These are phyloP conservation scores for Hippolais icterina DNA, from an alignment of 2,113 vertebrate species.

Conservation along the genomic window DNA sequence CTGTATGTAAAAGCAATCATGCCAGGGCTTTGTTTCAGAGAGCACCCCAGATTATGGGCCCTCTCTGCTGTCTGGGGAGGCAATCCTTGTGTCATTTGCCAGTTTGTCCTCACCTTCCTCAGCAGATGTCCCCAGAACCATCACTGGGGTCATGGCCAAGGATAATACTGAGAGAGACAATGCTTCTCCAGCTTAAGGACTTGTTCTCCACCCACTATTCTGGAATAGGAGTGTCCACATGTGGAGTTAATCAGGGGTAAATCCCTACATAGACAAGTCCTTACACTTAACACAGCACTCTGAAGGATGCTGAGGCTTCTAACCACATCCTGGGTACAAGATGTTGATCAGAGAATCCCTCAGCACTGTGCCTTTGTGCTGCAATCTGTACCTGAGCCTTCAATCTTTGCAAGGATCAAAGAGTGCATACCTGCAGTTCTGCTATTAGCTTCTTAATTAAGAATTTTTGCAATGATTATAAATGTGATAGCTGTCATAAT, in stretches of 20 bases:
- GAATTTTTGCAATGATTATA: neutral
- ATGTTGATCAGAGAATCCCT: neutral
- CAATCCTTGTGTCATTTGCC: neutral
- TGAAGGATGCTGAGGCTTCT: neutral
- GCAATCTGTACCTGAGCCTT: neutral
- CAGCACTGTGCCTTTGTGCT: neutral
- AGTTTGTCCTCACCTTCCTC: neutral
- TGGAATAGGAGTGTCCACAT: slow-evolving; percentile 17
- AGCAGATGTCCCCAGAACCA: neutral
- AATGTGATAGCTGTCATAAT: neutral
- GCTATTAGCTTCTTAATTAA: neutral
- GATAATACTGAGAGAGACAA: neutral
- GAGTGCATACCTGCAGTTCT: neutral
- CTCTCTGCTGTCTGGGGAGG: neutral
- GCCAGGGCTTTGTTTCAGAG: slow-evolving; percentile 3
- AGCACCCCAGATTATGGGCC: neutral
- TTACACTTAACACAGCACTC: neutral
- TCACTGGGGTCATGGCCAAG: neutral
- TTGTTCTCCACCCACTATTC: slow-evolving; percentile 10
- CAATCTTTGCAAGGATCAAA: neutral
- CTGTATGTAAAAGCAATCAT: neutral
- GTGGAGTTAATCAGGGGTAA: slow-evolving; percentile 32
- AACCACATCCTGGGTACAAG: slow-evolving; percentile 14
- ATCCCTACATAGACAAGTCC: neutral
- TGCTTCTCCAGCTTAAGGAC: neutral